These are phyloP conservation scores for Tylochromis polylepis DNA, from an alignment of 2,113 vertebrate species.

Conservation along the genomic window DNA sequence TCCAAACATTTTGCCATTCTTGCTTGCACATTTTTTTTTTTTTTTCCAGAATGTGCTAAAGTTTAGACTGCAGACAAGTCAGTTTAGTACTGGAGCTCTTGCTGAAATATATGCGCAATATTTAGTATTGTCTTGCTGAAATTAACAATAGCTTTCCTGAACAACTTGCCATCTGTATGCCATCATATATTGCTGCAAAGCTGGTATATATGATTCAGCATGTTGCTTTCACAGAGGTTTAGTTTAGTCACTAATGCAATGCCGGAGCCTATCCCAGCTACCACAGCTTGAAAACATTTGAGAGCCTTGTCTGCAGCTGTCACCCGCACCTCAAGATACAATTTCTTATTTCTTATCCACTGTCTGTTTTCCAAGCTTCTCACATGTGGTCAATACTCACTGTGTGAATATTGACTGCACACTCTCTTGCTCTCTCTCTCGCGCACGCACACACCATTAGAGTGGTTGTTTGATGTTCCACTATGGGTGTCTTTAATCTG, in stretches of 20 bases:
- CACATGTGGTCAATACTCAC: neutral
- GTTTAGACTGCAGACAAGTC: neutral
- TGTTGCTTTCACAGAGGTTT: neutral
- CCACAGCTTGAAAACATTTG: neutral
- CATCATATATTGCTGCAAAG: neutral
- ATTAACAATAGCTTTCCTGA: neutral
- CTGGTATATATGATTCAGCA: neutral
- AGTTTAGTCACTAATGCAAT: neutral
- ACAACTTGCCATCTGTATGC: neutral
- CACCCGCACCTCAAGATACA: neutral
- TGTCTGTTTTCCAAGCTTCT: neutral
- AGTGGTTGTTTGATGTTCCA: constrained; percentile 56
- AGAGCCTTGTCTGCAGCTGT: constrained; percentile 10
- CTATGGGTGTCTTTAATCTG: constrained; percentile 36
- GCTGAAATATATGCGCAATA: neutral
- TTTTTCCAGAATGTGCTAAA: neutral
- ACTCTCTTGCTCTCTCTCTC: neutral
- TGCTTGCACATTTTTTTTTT: too few relatives aligned
- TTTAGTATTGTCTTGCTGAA: neutral
- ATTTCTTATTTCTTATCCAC: neutral
- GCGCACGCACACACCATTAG: neutral
- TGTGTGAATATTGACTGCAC: neutral
- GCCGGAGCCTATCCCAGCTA: neutral
- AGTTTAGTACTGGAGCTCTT: neutral
- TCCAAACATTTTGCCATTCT: neutral